Evolutionary conservation across 1,140 invertebrate genomes (phyloP), one percentile per base, ranked within the genome.

Genomic region (Eueides isabella): DNA sequence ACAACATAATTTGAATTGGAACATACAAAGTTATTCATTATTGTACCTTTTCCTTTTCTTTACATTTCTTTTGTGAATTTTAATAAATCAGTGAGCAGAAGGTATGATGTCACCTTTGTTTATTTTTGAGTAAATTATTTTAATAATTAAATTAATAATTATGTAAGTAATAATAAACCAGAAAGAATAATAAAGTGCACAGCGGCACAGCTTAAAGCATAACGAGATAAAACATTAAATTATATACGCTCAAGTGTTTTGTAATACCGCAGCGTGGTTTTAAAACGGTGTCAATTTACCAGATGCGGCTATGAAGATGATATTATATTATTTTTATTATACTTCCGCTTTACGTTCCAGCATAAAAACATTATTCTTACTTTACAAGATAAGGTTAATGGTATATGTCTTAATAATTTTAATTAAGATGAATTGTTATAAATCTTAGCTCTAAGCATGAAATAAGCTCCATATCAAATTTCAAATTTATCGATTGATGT

Each of bases 211-310:
- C 69, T 61, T 66, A 33, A 72, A 72, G 55, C 30, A 33, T 67
- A 44, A 72, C 31, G 64, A 65, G 62, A 71, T 71, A 71, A 71
- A 65, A 26, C 30, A 63, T 67, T 67, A 55, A 67, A 67, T 67
- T 67, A 33, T 67, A 67, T 19, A 48, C 67, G 67, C 48, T 69
- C 26, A 69, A 61, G 48, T 69, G 48, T 69, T 69, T 61, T 61
- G 48, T 55, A 69, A 69, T 61, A 30, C 66, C 41, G 28, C 48
- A 41, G 16, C 48, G 66, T 38, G 44, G 66, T 67, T 67, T 30
- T 67, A 67, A 67, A 67, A 67, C 66, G 66, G 66, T 67, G 67
- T 69, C 67, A 69, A 69, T 69, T 69, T 69, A 69, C 44, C 44
- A 69, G 67, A 69, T 69, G 67, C 28, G 67, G 48, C 48, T 55